These are phyloP conservation scores for Eupithecia abbreviata DNA, from an alignment of 2,888 invertebrate genomes.

Conservation along the genomic window DNA sequence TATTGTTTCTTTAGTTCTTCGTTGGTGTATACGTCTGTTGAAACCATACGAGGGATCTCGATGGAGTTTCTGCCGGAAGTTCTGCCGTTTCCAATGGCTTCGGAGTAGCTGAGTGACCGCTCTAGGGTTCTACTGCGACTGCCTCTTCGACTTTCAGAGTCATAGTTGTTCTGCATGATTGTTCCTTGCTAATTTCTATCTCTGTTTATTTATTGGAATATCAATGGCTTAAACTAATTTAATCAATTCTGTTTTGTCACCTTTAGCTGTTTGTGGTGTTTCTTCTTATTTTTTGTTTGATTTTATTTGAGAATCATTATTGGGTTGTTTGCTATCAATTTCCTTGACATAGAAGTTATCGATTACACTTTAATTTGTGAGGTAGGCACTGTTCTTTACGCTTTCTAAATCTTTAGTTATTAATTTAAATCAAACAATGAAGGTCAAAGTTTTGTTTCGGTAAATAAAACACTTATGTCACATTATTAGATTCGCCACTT, in stretches of 20 bases:
- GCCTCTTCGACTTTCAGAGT: slow-evolving; percentile 60
- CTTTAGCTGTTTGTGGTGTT: not conserved
- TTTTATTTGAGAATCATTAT: not conserved
- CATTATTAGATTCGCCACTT: not conserved
- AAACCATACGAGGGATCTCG: slow-evolving; percentile 70
- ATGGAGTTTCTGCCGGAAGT: slow-evolving; percentile 68
- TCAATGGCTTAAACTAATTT: no score
- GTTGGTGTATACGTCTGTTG: slow-evolving; percentile 75
- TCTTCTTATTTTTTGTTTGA: not conserved
- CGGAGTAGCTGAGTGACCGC: slow-evolving; percentile 75
- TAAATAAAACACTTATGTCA: slow-evolving; percentile 23
- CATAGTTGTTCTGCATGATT: slow-evolving; percentile 51
- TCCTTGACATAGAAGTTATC: not conserved
- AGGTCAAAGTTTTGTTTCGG: not conserved
- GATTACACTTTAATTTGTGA: not conserved
- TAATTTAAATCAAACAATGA: not conserved
- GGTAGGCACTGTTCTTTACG: not conserved
- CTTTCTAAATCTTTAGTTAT: not conserved
- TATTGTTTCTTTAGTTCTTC: slow-evolving; percentile 76
- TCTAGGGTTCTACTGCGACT: slow-evolving; percentile 68
- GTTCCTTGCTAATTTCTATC: not conserved
- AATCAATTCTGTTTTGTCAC: not conserved
- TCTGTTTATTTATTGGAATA: no score
- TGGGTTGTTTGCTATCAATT: not conserved
- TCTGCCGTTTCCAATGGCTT: slow-evolving; percentile 68